These are phyloP conservation scores for Bambusicola thoracicus DNA, from an alignment of 2,113 vertebrate genomes.

Conservation along the genomic window DNA sequence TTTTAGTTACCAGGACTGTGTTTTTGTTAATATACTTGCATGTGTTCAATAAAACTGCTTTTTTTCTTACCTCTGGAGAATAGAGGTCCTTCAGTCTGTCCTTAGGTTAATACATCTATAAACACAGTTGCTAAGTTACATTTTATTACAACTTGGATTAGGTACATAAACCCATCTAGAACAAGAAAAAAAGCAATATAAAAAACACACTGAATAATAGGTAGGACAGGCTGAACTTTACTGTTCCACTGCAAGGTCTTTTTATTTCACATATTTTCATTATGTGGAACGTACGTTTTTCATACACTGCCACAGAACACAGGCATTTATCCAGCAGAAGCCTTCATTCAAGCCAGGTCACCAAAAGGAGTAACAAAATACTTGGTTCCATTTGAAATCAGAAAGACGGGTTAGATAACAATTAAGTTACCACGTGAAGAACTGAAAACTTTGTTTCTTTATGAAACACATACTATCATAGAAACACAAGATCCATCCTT, in stretches of 20 bases:
- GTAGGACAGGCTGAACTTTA: not conserved
- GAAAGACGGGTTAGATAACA: not conserved
- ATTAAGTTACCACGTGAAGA: not conserved
- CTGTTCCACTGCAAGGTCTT: not conserved
- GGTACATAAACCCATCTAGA: not conserved
- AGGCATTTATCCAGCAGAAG: not conserved
- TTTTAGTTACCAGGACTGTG: not conserved
- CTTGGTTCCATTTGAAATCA: not conserved
- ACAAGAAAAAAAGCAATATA: not conserved
- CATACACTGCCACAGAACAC: not conserved
- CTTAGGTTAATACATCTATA: not conserved
- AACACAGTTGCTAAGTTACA: not conserved
- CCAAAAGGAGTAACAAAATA: not conserved
- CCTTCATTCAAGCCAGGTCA: not conserved
- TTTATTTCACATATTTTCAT: not conserved
- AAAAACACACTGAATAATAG: not conserved
- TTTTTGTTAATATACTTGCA: fast-evolving
- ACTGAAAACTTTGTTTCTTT: not conserved
- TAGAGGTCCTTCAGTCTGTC: not conserved
- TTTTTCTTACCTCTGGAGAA: not conserved
- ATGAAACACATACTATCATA: not conserved
- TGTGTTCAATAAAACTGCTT: not conserved
- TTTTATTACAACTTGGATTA: not conserved
- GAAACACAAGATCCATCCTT: not conserved
- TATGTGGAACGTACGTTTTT: not conserved